phyloP scores from a whole-genome alignment of 2,888 invertebrate species.

The Drosophila niveifrons region DNA sequence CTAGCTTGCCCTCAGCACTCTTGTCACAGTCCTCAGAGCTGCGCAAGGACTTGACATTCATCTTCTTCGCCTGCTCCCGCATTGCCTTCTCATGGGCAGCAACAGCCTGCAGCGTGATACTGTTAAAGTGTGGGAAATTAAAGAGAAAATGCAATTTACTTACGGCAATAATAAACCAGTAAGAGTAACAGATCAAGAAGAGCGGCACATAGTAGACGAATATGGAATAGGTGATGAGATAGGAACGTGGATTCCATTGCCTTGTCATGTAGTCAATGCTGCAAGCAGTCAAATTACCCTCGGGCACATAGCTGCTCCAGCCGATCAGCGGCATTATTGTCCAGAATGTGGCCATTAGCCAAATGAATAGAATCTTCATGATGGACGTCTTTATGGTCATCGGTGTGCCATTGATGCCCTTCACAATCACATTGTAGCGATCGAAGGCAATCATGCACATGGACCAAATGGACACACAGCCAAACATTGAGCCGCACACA shows the following conservation, averaged over 20 bases:
- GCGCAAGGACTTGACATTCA: constrained; percentile 95
- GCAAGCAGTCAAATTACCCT: constrained; percentile 97
- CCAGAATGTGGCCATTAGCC: constrained; percentile 92
- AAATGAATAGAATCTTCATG: constrained; percentile 91
- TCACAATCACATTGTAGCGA: constrained; percentile 97
- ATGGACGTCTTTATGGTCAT: constrained; percentile 93
- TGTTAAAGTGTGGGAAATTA: constrained; percentile 47
- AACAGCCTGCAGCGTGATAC: constrained; percentile 41
- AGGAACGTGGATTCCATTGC: constrained; percentile 91
- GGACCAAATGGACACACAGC: constrained; percentile 96
- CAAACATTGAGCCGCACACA: constrained; percentile 94
- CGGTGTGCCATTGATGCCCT: constrained; percentile 93
- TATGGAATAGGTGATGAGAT: constrained; percentile 91
- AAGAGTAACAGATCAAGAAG: constrained; percentile 93
- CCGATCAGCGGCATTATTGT: constrained; percentile 94
- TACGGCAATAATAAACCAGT: constrained; percentile 93
- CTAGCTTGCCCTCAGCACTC: constrained; percentile 94
- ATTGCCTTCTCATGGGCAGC: constrained; percentile 91
- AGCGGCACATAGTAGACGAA: constrained; percentile 93
- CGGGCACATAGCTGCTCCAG: constrained; percentile 96
- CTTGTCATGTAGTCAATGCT: constrained; percentile 94
- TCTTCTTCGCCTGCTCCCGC: constrained; percentile 96
- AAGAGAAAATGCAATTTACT: constrained; percentile 62
- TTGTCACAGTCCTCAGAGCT: constrained; percentile 91
- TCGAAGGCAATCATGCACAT: constrained; percentile 97